These are phyloP conservation scores for Notodonta dromedarius DNA, from an alignment of 2,888 invertebrate genomes.

Conservation along the genomic window DNA sequence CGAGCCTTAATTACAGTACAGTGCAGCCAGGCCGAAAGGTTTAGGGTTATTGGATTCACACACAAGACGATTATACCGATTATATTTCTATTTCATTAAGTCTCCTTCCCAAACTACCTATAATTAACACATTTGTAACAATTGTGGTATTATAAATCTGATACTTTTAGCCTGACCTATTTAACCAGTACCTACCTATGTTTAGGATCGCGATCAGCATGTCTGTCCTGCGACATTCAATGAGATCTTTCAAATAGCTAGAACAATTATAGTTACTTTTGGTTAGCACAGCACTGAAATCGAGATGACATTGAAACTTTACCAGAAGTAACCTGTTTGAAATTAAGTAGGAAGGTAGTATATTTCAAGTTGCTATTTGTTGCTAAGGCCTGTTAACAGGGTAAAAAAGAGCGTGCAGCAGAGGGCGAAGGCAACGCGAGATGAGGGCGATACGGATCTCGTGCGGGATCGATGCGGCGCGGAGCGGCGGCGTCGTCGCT, in stretches of 20 bases:
- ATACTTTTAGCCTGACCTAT: too few relatives aligned
- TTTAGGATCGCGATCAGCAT: too few relatives aligned
- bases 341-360: conserved; percentile 5
- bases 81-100: too few relatives aligned
- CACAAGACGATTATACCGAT: background rate
- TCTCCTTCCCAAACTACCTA: too few relatives aligned
- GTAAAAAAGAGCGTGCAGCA: conserved; percentile 12
- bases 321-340: background rate
- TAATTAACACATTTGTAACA: too few relatives aligned
- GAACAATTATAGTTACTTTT: too few relatives aligned
- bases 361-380: conserved; percentile 6
- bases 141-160: too few relatives aligned
- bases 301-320: background rate
- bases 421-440: conserved; percentile 21
- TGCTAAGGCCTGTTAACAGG: conserved; percentile 13
- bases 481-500: conserved; percentile 11
- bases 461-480: conserved; percentile 49
- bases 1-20: conserved; percentile 6
- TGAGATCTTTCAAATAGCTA: too few relatives aligned
- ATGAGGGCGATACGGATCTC: conserved; percentile 18
- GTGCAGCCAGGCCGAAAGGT: conserved; percentile 33
- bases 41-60: conserved; percentile 9
- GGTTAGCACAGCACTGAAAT: background rate
- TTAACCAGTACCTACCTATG: too few relatives aligned
- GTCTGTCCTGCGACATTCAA: too few relatives aligned